Base-by-base conservation (phyloP, 2,797 vertebrate genomes). In the Characodon lateralis region DNA sequence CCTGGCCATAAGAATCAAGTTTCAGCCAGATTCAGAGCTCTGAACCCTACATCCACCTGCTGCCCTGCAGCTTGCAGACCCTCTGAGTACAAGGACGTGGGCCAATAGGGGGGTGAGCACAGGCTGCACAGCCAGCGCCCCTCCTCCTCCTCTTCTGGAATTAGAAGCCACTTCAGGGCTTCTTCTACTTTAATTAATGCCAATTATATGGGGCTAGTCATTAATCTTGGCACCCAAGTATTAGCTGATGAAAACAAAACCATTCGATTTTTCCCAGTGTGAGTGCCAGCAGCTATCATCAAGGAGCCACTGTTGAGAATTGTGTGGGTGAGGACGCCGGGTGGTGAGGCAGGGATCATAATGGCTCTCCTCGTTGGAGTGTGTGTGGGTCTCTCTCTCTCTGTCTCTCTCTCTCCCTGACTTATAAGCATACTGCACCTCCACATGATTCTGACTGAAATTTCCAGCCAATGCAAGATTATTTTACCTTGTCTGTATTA, bases 171-270 rank as follows among this genome's bases (percentile, higher is more conserved):
- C 85, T 83, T 16, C 79, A 85, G 92, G 88, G 84, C 88, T 89
- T 90, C 92, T 92, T 83, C 84, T 87, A 90, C 86, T 93, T 93
- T 94, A 93, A 94, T 94, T 93, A 92, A 89, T 85, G 89, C 88
- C 90, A 94, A 92, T 95, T 94, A 94, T 87, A 84, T 76, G 18
- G 69, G 85, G 88, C 89, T 82, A 84, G 87, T 92, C 92, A 92
- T 94, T 95, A 92, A 93, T 94, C 91, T 88, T 91, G 91, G 92
- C 93, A 91, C 76, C 85, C 84, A 77, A 48, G 88, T 91, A 93
- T 93, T 90, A 94, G 91, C 87, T 77, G 92, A 92, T 92, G 92
- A 94, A 93, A 94, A 93, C 90, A 91, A 91, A 93, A 89, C 86
- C 88, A 83, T 90, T 89, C 77, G 80, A 84, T 78, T 89, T 86